A percentile compares a stretch with the other conserved stretches of the same genome.
These are phyloP conservation scores for Ryuthela nishihirai DNA, from an alignment of 2,888 invertebrate species.

Conservation along the genomic window DNA sequence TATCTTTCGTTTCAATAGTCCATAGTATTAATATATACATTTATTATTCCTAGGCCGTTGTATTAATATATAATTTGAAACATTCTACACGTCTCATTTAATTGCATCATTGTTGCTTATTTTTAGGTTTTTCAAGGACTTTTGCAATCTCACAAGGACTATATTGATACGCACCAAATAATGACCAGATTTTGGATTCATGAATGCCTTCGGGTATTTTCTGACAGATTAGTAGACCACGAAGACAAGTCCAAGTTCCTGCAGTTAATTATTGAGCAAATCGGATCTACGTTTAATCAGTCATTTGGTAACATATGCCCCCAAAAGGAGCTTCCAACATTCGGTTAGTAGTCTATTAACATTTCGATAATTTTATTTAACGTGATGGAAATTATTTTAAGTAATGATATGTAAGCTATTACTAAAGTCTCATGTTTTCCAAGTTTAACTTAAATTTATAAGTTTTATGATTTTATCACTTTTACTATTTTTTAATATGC, in stretches of 20 bases:
- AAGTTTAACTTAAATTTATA: no score
- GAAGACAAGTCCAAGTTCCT: slow-evolving; percentile 76
- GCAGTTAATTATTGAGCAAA: slow-evolving; percentile 65
- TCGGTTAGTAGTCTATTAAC: no score
- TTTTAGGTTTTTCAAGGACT: slow-evolving; percentile 66
- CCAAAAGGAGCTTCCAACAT: slow-evolving; percentile 65
- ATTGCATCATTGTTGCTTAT: slow-evolving; percentile 8
- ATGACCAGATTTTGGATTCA: slow-evolving; percentile 80
- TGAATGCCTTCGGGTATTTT: slow-evolving; percentile 78
- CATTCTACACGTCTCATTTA: no score
- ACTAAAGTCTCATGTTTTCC: background rate
- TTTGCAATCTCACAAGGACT: slow-evolving; percentile 69
- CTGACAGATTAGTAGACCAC: slow-evolving; percentile 73
- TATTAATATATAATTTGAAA: no score
- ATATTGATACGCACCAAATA: slow-evolving; percentile 66
- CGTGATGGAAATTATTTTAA: no score
- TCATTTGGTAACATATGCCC: slow-evolving; percentile 72
- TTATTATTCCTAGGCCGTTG: no score
- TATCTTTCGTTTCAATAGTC: no score
- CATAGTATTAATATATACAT: no score
- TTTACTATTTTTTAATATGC: no score
- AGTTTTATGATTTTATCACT: no score
- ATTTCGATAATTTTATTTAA: no score
- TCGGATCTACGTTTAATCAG: slow-evolving; percentile 74
- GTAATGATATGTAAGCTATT: no score